Evolutionary conservation across 1,140 invertebrate genomes (phyloP).

Genomic region (Liolophura sinensis): DNA sequence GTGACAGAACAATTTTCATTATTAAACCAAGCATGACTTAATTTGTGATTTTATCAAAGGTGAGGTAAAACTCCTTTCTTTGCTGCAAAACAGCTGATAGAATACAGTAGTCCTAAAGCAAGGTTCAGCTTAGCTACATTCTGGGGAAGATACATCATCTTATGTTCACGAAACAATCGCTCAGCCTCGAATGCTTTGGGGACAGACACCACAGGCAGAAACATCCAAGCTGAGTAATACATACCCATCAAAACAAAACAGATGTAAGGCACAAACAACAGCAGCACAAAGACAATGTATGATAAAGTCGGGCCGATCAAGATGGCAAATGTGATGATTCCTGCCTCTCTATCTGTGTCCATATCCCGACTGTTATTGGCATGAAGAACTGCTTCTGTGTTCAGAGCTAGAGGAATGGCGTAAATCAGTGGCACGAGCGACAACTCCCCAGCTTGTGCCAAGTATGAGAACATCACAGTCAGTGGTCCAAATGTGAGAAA

Average conservation of each 20-base stretch:
- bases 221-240: constrained; percentile 80
- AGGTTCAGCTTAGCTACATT: constrained; percentile 89
- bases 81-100: constrained; percentile 65
- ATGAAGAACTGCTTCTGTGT: constrained; percentile 93
- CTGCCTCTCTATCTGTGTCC: constrained; percentile 80
- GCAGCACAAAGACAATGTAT: constrained; percentile 85
- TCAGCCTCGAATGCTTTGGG: constrained; percentile 88
- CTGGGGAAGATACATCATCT: constrained; percentile 80
- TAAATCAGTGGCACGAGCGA: constrained; percentile 74
- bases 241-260: constrained; percentile 82
- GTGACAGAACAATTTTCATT: too few species aligned
- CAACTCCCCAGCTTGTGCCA: constrained; percentile 85
- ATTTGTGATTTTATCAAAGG: too few species aligned
- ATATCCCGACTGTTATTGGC: constrained; percentile 92
- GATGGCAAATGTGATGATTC: constrained; percentile 91
- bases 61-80: constrained; percentile 9
- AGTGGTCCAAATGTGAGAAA: constrained; percentile 92
- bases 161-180: constrained; percentile 80
- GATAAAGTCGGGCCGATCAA: constrained; percentile 89
- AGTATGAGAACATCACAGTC: constrained; percentile 90
- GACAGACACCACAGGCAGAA: constrained; percentile 84
- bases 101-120: constrained; percentile 86
- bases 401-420: constrained; percentile 89
- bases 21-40: too few species aligned
- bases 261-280: constrained; percentile 90